A percentile compares a stretch with the other conserved stretches of the same genome.
Conservation (phyloP, 1,140 invertebrate genomes). For the Bombus vancouverensis region DNA sequence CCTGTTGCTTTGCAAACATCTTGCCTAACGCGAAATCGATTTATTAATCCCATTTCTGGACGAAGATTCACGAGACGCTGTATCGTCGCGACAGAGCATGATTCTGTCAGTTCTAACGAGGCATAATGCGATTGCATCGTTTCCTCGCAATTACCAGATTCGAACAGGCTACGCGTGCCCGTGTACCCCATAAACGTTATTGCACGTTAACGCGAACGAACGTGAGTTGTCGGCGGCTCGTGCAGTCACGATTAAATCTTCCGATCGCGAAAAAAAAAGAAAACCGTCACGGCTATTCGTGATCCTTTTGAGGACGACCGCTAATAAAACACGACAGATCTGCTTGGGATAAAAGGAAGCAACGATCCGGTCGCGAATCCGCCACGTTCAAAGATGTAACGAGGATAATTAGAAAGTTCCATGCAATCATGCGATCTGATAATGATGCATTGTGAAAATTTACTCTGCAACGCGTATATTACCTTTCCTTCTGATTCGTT, state of each 20-base stretch:
- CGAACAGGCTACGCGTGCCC: conserved; percentile 2
- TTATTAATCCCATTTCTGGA: conserved; percentile 13
- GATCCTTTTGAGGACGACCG: conserved; percentile 13
- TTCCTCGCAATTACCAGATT: conserved; percentile 15
- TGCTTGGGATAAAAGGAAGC: conserved; percentile 33
- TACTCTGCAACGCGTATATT: not conserved
- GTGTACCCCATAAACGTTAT: not conserved
- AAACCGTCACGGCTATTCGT: conserved; percentile 30
- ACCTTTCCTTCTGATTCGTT: not conserved
- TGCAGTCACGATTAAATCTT: conserved; percentile 33
- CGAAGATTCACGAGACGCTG: conserved; percentile 1
- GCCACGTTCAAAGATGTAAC: not conserved
- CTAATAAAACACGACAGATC: conserved; percentile 29
- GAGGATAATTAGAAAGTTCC: conserved; percentile 37
- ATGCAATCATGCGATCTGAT: not conserved
- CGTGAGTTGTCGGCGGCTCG: not conserved
- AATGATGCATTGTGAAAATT: not conserved
- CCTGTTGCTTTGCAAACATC: not conserved
- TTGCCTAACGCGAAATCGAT: conserved; percentile 11
- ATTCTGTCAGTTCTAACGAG: conserved; percentile 18
- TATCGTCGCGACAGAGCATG: not conserved
- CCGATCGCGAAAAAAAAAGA: conserved; percentile 15
- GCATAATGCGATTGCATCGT: conserved; percentile 22
- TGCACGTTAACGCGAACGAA: not conserved
- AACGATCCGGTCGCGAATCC: not conserved